Evolutionary conservation across 2,888 invertebrate genomes (phyloP).

Genomic region (Enoplolaimus lenunculus): DNA sequence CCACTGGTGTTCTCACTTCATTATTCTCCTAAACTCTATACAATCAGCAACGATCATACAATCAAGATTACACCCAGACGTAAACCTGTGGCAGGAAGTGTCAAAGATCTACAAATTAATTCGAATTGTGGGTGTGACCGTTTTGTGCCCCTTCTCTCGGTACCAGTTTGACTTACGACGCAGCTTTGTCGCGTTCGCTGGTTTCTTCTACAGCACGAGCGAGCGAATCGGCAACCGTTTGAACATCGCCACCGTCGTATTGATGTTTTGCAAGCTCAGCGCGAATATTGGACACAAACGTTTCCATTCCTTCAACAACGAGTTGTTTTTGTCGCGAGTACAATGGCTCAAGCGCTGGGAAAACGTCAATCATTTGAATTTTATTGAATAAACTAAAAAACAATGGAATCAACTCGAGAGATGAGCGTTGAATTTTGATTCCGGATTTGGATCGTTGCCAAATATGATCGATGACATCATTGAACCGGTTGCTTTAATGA

Average conservation of each 20-base stretch:
- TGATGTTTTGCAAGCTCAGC: background rate
- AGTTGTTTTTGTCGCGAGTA: background rate
- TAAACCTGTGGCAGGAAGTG: too few species aligned
- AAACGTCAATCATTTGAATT: background rate
- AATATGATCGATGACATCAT: background rate
- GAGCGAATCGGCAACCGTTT: background rate
- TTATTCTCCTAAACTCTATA: too few species aligned
- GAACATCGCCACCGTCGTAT: background rate
- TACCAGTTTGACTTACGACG: background rate
- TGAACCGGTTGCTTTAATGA: background rate
- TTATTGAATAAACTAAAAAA: background rate
- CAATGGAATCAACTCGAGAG: background rate
- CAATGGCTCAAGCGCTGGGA: background rate
- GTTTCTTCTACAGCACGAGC: background rate
- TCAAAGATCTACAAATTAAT: too few species aligned
- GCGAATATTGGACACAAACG: background rate
- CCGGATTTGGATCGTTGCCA: background rate
- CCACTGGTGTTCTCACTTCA: too few species aligned
- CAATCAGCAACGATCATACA: too few species aligned
- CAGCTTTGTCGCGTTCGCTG: background rate
- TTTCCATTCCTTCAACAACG: background rate
- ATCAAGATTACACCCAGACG: too few species aligned
- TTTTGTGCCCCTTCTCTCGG: too few species aligned
- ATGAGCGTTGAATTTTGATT: background rate
- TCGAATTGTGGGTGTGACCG: too few species aligned